These are phyloP conservation scores for Calyptommatus sinebrachiatus DNA, from an alignment of 2,113 vertebrate genomes.

Conservation along the genomic window DNA sequence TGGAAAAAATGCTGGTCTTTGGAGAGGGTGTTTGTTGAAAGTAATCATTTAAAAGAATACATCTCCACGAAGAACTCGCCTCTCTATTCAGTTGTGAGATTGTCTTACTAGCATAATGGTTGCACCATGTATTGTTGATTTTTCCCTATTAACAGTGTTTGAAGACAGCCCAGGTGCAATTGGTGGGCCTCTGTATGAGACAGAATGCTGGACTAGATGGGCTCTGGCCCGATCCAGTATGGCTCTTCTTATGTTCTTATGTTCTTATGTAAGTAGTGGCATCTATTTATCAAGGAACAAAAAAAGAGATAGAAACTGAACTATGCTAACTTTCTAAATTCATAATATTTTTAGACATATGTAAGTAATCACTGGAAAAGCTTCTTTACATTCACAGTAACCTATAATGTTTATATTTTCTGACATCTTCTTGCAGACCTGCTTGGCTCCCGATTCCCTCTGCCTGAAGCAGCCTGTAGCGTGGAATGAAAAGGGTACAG, in stretches of 20 bases:
- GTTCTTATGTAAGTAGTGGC: too few species aligned
- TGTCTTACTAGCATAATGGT: too few species aligned
- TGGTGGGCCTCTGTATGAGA: too few species aligned
- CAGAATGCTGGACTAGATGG: too few species aligned
- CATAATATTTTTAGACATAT: not conserved
- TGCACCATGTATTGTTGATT: too few species aligned
- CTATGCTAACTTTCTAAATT: not conserved
- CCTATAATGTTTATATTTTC: not conserved
- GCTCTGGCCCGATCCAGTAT: too few species aligned
- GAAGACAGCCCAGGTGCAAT: too few species aligned
- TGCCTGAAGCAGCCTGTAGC: not conserved
- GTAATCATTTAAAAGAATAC: not conserved
- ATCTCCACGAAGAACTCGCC: not conserved
- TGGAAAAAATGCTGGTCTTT: not conserved
- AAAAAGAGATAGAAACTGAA: not conserved
- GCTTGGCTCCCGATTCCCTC: not conserved
- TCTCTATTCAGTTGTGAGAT: not conserved
- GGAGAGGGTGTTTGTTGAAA: too few species aligned
- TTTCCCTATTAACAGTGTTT: too few species aligned
- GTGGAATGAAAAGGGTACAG: not conserved
- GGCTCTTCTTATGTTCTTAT: too few species aligned
- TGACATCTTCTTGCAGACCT: not conserved
- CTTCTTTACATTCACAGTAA: not conserved
- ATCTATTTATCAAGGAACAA: not conserved
- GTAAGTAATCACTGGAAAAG: not conserved